Evolutionary conservation across 1,140 invertebrate species (phyloP).

Genomic region (Tetragonula clypearis): DNA sequence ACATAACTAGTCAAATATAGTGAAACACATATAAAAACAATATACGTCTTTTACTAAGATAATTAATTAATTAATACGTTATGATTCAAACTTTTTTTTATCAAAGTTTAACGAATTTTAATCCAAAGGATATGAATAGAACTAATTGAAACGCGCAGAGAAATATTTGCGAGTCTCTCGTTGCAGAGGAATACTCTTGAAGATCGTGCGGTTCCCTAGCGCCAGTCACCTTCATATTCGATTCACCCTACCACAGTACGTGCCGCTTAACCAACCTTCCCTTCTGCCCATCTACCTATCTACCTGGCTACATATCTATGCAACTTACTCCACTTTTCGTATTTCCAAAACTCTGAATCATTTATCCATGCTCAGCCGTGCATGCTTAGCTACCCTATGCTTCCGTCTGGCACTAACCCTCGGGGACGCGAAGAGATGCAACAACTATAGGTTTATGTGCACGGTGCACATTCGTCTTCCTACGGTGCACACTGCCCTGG

Average conservation of each 20-base stretch:
- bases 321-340: slow-evolving; percentile 71
- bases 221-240: slow-evolving; percentile 11
- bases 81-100: no score
- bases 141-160: slow-evolving; percentile 22
- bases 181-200: slow-evolving; percentile 55
- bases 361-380: slow-evolving; percentile 71
- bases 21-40: no score
- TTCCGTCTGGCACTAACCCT: slow-evolving; percentile 43
- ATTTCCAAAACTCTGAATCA: slow-evolving; percentile 74
- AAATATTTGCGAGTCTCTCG: slow-evolving; percentile 54
- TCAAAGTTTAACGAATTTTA: no score
- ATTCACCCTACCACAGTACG: slow-evolving; percentile 14
- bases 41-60: no score
- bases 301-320: slow-evolving; percentile 35
- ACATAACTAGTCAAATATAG: no score
- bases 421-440: slow-evolving; percentile 57
- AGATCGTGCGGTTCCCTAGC: slow-evolving; percentile 55
- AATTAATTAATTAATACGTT: no score
- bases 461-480: slow-evolving; percentile 63
- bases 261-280: background rate
- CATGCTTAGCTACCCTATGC: slow-evolving; percentile 56
- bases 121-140: slow-evolving; percentile 17
- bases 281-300: background rate
- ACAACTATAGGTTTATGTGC: slow-evolving; percentile 61
- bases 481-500: slow-evolving; percentile 25